Conservation (phyloP, 2,888 invertebrate species). For the Gortyna flavago region DNA sequence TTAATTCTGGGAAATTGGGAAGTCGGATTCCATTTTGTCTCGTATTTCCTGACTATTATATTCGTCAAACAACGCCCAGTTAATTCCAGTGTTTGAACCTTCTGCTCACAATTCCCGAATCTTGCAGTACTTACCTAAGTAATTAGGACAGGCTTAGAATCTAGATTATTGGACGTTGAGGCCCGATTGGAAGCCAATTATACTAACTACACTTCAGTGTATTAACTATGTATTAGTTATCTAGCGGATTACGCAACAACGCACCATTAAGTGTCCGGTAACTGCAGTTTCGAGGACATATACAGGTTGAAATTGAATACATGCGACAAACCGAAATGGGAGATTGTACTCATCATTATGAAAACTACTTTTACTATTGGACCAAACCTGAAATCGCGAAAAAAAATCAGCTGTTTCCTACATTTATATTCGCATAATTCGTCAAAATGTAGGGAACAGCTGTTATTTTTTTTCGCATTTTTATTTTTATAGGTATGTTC, state of each 20-base stretch:
- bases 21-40: no score
- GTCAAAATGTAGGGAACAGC: no score
- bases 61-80: not conserved
- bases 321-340: no score
- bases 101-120: slow-evolving; percentile 11
- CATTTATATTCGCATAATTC: no score
- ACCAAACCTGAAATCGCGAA: no score
- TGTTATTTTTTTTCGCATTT: no score
- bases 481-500: no score
- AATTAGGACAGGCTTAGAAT: slow-evolving; percentile 46
- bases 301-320: no score
- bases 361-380: no score
- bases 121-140: slow-evolving; percentile 42
- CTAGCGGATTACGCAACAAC: slow-evolving; percentile 1
- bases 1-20: no score
- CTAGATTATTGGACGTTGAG: slow-evolving; percentile 43
- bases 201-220: slow-evolving; percentile 34
- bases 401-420: no score
- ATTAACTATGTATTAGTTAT: slow-evolving; percentile 43
- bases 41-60: not conserved
- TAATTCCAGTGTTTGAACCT: slow-evolving; percentile 11
- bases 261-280: not conserved
- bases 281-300: not conserved
- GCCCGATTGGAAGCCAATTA: slow-evolving; percentile 54
- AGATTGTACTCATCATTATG: no score